These are phyloP conservation scores for Keiferia lycopersicella DNA, from an alignment of 2,888 invertebrate species.

Conservation along the genomic window DNA sequence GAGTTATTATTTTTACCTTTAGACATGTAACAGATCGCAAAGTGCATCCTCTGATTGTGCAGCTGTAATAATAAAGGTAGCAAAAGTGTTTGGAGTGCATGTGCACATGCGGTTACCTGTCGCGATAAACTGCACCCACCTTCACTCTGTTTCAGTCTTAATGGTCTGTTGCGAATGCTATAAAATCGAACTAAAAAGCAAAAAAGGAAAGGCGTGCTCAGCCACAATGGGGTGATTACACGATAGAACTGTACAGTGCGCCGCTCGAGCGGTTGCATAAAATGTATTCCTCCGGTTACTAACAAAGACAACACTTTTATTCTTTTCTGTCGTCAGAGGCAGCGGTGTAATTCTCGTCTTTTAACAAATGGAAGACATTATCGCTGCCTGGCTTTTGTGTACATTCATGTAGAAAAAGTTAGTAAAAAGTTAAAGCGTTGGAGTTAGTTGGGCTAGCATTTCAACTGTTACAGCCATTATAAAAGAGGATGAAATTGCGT, in stretches of 20 bases:
- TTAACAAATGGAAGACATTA: slow-evolving; percentile 78
- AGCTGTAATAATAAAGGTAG: not conserved
- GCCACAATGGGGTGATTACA: slow-evolving; percentile 58
- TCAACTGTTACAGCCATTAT: too few species aligned
- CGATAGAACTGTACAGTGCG: slow-evolving; percentile 50
- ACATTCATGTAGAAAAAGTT: slow-evolving; percentile 73
- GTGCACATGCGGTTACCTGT: not conserved
- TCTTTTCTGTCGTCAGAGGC: slow-evolving; percentile 67
- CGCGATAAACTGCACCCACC: not conserved
- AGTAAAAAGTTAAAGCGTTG: slow-evolving; percentile 69
- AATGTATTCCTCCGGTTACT: slow-evolving; percentile 65
- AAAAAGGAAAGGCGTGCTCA: slow-evolving; percentile 44
- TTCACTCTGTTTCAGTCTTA: slow-evolving; percentile 27
- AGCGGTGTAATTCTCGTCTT: slow-evolving; percentile 70
- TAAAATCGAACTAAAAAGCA: slow-evolving; percentile 42
- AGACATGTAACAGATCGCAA: too few species aligned
- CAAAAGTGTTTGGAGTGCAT: not conserved
- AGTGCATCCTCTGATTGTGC: too few species aligned
- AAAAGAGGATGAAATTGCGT: too few species aligned
- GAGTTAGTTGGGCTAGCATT: slow-evolving; percentile 46
- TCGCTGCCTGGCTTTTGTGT: slow-evolving; percentile 73
- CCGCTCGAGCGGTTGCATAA: slow-evolving; percentile 59
- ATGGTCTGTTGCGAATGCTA: slow-evolving; percentile 38
- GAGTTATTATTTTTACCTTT: too few species aligned
- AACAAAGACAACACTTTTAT: slow-evolving; percentile 71